A percentile compares a stretch with the other conserved stretches of the same genome.
Conservation (phyloP, 2,797 vertebrate species). For the Notamacropus eugenii region DNA sequence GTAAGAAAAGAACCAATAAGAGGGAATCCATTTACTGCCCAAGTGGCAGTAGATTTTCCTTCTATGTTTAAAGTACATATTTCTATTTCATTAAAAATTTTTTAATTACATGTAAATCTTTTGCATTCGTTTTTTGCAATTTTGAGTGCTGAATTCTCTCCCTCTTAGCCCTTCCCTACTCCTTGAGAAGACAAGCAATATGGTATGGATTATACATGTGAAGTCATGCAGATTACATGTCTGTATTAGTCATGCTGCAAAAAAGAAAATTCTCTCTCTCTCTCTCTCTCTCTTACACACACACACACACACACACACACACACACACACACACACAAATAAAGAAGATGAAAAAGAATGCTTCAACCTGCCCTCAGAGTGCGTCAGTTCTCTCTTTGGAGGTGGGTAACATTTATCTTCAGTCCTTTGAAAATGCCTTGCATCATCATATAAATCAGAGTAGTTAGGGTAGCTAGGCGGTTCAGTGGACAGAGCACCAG, state of each 20-base stretch:
- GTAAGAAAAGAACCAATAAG: not conserved
- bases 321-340: not conserved
- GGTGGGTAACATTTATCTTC: not conserved
- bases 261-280: too few species aligned
- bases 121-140: not conserved
- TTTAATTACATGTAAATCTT: not conserved
- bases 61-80: not conserved
- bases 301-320: not conserved
- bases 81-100: not conserved
- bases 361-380: not conserved
- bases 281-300: too few species aligned
- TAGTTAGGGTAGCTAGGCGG: too few species aligned
- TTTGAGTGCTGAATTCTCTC: not conserved
- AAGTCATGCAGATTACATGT: not conserved
- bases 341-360: not conserved
- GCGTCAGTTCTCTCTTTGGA: not conserved
- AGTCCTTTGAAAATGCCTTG: too few species aligned
- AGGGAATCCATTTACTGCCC: not conserved
- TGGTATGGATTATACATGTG: not conserved
- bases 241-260: not conserved
- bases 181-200: not conserved
- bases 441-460: too few species aligned
- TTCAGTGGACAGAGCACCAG: too few species aligned
- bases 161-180: not conserved
- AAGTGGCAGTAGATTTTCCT: not conserved